phyloP scores from a whole-genome alignment of 2,888 invertebrate genomes.

The Habroteleia sp. region DNA sequence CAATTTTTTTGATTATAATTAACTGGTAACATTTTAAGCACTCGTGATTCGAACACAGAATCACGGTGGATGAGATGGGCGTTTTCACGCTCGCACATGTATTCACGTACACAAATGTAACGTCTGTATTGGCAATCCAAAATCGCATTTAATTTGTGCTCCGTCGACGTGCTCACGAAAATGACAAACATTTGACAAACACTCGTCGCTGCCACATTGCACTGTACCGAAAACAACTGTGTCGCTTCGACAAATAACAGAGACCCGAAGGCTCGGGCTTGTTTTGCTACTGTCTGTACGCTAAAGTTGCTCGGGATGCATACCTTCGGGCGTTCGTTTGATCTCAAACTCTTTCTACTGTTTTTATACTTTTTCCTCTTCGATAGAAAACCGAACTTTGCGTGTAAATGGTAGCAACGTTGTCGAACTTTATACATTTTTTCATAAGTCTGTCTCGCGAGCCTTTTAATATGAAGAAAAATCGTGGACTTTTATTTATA shows the following conservation, averaged over 20 bases:
- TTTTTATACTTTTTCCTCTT: slow-evolving; percentile 24
- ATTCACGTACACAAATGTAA: slow-evolving; percentile 28
- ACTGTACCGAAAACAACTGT: slow-evolving; percentile 70
- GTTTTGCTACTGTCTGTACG: slow-evolving; percentile 75
- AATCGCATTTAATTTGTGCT: slow-evolving; percentile 77
- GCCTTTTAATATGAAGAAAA: too few relatives aligned
- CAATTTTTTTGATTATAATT: slow-evolving; percentile 63
- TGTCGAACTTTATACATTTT: too few relatives aligned
- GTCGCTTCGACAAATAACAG: slow-evolving; percentile 73
- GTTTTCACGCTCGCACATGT: slow-evolving; percentile 49
- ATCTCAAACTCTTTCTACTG: slow-evolving; percentile 44
- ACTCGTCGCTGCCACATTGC: slow-evolving; percentile 71
- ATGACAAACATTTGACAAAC: slow-evolving; percentile 79
- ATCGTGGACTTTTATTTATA: too few relatives aligned
- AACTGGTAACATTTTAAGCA: slow-evolving; percentile 58
- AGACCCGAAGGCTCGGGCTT: slow-evolving; percentile 67
- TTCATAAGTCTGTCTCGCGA: too few relatives aligned
- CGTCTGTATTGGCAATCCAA: slow-evolving; percentile 69
- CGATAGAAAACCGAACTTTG: slow-evolving; percentile 22
- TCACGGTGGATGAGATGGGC: slow-evolving; percentile 60
- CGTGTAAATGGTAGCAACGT: slow-evolving; percentile 30
- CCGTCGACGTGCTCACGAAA: slow-evolving; percentile 69
- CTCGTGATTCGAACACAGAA: slow-evolving; percentile 48
- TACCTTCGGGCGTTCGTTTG: slow-evolving; percentile 71
- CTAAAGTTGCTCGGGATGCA: slow-evolving; percentile 74